phyloP scores from a whole-genome alignment of 2,113 vertebrate species.

The Rhineura floridana region DNA sequence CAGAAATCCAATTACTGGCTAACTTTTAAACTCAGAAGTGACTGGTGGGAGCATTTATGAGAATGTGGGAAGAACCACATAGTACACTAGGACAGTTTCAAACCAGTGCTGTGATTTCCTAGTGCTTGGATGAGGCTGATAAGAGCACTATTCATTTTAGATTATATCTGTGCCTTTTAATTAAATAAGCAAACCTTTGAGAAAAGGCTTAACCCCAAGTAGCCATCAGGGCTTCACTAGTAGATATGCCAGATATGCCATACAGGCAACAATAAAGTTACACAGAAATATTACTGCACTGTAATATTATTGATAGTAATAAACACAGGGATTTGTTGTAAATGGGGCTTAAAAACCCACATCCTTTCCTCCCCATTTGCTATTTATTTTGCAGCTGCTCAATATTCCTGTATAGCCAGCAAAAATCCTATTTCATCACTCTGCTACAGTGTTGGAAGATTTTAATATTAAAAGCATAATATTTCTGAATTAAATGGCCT shows the following conservation, averaged over 20 bases:
- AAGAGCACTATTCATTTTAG: not conserved
- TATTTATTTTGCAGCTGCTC: constrained; percentile 73
- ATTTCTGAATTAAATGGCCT: constrained; percentile 66
- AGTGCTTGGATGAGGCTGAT: not conserved
- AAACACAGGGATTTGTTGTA: constrained; percentile 69
- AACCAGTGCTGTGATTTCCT: not conserved
- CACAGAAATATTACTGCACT: constrained; percentile 52
- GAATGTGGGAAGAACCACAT: not conserved
- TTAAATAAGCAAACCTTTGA: constrained; percentile 25
- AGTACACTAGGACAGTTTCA: not conserved
- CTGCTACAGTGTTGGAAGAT: constrained; percentile 42
- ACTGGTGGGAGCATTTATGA: not conserved
- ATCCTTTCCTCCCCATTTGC: constrained; percentile 67
- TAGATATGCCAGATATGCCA: constrained; percentile 34
- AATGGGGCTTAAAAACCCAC: constrained; percentile 66
- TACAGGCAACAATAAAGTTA: constrained; percentile 52
- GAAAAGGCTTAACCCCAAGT: constrained; percentile 41
- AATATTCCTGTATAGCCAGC: constrained; percentile 65
- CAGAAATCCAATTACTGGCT: not conserved
- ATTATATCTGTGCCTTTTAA: not conserved
- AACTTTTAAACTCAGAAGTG: not conserved
- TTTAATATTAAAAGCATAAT: constrained; percentile 43
- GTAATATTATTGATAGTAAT: constrained; percentile 58
- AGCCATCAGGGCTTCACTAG: constrained; percentile 45
- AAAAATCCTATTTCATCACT: constrained; percentile 70